A percentile compares a stretch with the other conserved stretches of the same genome.
Evolutionary conservation across 2,797 vertebrate genomes (phyloP).

Genomic region (Monodelphis domestica): DNA sequence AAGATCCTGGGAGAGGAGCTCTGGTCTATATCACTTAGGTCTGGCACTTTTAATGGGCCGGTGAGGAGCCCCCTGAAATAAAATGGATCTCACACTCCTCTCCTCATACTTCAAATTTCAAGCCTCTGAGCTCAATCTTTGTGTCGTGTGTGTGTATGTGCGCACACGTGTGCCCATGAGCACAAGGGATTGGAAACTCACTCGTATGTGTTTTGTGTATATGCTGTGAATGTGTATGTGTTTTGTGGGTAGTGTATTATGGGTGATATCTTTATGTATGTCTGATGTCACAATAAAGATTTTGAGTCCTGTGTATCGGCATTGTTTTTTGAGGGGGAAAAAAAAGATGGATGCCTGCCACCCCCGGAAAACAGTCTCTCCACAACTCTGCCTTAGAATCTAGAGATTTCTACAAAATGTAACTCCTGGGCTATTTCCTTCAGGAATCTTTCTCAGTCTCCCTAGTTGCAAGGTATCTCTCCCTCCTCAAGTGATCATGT

Average conservation of each 20-base stretch:
- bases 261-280: neutral
- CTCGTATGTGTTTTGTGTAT: neutral
- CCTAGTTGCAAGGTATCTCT: neutral
- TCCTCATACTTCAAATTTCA: conserved; percentile 70
- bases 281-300: conserved; percentile 15
- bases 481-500: neutral
- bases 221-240: neutral
- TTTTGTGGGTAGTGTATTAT: neutral
- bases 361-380: neutral
- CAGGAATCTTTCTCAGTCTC: neutral
- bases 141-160: conserved; percentile 50
- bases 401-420: neutral
- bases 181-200: neutral
- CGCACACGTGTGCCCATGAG: conserved; percentile 21
- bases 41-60: conserved; percentile 34
- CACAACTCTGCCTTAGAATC: neutral
- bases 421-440: neutral
- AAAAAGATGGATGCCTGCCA: conserved; percentile 36
- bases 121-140: conserved; percentile 59
- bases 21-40: conserved; percentile 62
- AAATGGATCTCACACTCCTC: conserved; percentile 54
- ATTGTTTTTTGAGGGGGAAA: conserved; percentile 46
- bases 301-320: conserved; percentile 45
- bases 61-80: conserved; percentile 55
- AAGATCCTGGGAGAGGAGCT: conserved; percentile 46